These are phyloP conservation scores for Diadumene lineata DNA, from an alignment of 92 coral and sea anemone species.

Conservation along the genomic window DNA sequence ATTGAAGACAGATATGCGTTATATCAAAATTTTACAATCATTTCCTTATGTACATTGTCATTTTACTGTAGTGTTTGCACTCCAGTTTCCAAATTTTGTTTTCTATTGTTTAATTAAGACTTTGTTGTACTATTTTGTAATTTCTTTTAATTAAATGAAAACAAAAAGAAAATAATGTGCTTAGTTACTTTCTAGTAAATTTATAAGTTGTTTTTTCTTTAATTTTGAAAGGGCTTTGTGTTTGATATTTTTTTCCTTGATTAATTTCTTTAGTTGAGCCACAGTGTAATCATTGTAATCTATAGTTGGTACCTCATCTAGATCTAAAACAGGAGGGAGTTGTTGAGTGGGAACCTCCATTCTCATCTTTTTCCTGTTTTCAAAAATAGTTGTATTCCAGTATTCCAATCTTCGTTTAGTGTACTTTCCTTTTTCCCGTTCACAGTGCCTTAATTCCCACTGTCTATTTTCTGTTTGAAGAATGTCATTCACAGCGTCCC, in stretches of 20 bases:
- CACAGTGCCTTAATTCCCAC: slow-evolving; percentile 35
- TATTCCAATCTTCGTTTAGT: slow-evolving; percentile 29
- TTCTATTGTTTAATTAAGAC: too few species aligned
- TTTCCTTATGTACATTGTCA: too few species aligned
- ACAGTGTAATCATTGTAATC: neutral
- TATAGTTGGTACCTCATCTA: neutral
- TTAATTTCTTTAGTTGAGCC: slow-evolving; percentile 8
- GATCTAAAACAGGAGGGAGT: neutral
- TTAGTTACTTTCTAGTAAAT: neutral
- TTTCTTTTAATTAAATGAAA: too few species aligned
- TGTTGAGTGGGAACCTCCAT: slow-evolving; percentile 14
- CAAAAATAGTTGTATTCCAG: slow-evolving; percentile 16
- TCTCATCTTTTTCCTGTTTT: slow-evolving; percentile 5
- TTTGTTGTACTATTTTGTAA: too few species aligned
- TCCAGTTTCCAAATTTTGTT: too few species aligned
- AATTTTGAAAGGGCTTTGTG: slow-evolving; percentile 26
- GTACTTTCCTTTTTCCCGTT: slow-evolving; percentile 40
- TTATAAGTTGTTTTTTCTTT: slow-evolving; percentile 17
- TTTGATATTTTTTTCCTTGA: slow-evolving; percentile 11
- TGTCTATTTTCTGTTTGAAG: slow-evolving; percentile 46
- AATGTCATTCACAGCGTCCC: slow-evolving; percentile 62
- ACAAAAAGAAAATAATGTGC: too few species aligned
- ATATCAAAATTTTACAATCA: too few species aligned
- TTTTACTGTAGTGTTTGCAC: too few species aligned
- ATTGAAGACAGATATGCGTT: too few species aligned